These are phyloP conservation scores for Acanthis flammea DNA, from an alignment of 2,797 vertebrate genomes.

Conservation along the genomic window DNA sequence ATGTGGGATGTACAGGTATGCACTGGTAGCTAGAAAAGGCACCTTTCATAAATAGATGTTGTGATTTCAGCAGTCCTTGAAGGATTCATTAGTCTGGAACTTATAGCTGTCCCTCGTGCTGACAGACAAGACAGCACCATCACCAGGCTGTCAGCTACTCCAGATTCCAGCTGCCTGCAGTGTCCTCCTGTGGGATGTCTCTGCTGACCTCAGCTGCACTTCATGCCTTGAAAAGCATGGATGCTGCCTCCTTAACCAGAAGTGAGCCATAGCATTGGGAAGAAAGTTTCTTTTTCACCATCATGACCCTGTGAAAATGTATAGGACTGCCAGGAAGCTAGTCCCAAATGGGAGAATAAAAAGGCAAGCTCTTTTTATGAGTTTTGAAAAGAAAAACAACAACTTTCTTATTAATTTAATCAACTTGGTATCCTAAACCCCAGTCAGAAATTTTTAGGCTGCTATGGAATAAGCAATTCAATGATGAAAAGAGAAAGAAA, in stretches of 20 bases:
- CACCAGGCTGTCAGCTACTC: neutral
- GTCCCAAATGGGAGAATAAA: slow-evolving; percentile 1
- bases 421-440: neutral
- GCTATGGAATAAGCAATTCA: neutral
- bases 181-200: neutral
- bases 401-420: slow-evolving; percentile 17
- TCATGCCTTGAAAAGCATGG: neutral
- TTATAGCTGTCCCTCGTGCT: neutral
- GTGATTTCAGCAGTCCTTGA: neutral
- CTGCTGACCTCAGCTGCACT: neutral
- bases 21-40: neutral
- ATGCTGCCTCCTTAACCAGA: neutral
- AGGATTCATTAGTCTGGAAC: neutral
- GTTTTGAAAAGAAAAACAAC: slow-evolving; percentile 39
- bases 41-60: fast-evolving
- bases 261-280: neutral
- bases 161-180: neutral
- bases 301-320: neutral
- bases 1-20: neutral
- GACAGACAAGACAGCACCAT: neutral
- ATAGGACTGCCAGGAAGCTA: neutral
- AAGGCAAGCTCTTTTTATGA: neutral
- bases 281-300: neutral
- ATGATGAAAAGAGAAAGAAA: slow-evolving; percentile 34
- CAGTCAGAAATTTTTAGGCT: neutral